These are phyloP conservation scores for Pedionomus torquatus DNA, from an alignment of 2,113 vertebrate genomes.

Conservation along the genomic window DNA sequence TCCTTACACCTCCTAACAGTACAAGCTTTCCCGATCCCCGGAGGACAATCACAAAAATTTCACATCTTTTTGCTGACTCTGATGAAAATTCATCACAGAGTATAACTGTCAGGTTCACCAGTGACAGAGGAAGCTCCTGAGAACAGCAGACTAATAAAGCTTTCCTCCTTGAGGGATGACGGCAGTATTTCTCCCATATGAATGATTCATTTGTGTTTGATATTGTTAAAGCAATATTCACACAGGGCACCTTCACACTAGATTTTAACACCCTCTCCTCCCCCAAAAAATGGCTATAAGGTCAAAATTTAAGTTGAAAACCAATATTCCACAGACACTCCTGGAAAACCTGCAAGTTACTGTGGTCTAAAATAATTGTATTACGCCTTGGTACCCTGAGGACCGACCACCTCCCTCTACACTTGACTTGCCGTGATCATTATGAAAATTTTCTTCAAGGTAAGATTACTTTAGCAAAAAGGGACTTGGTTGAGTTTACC, in stretches of 20 bases:
- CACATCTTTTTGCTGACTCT: neutral
- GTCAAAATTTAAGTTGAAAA: neutral
- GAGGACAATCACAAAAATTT: neutral
- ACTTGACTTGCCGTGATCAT: neutral
- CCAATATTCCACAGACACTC: neutral
- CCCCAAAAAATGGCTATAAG: neutral
- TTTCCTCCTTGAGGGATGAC: neutral
- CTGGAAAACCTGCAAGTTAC: neutral
- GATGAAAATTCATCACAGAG: neutral
- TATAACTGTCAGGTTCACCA: neutral
- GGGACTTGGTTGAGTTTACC: neutral
- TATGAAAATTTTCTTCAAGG: neutral
- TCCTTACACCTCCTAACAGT: neutral
- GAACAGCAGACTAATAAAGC: neutral
- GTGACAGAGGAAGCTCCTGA: slow-evolving; percentile 1
- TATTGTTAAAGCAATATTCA: neutral
- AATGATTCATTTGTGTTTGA: neutral
- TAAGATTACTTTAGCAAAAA: neutral
- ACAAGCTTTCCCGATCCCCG: neutral
- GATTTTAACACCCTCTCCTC: neutral
- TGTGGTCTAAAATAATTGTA: neutral
- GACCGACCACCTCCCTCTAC: neutral
- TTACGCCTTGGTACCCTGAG: neutral
- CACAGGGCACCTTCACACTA: neutral
- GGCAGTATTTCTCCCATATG: neutral